phyloP scores from a whole-genome alignment of 2,797 vertebrate genomes.

The Dromococcyx pavoninus region DNA sequence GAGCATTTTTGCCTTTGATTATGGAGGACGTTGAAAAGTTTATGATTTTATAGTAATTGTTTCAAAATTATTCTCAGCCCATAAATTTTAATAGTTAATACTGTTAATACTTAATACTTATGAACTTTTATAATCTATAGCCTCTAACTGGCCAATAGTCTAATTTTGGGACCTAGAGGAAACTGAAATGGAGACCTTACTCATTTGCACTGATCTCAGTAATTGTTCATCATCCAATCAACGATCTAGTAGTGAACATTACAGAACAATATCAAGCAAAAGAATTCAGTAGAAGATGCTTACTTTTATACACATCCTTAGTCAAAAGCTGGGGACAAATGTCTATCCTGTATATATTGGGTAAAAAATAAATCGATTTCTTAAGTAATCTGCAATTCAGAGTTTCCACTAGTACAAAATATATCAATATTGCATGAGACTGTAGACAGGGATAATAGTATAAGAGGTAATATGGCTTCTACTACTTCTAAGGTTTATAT shows the following conservation, averaged over 20 bases:
- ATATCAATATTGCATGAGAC: background rate
- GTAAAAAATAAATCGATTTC: background rate
- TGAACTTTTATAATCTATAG: background rate
- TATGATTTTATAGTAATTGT: background rate
- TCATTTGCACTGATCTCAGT: background rate
- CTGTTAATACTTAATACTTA: background rate
- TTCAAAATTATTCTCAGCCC: background rate
- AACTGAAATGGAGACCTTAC: background rate
- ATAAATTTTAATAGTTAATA: background rate
- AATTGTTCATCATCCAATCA: background rate
- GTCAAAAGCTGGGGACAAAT: background rate
- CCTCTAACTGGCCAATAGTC: background rate
- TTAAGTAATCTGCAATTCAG: background rate
- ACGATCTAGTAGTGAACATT: background rate
- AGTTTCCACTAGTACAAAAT: background rate
- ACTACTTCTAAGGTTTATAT: background rate
- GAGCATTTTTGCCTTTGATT: background rate
- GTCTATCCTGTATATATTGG: background rate
- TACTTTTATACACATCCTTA: background rate
- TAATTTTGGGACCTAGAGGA: background rate
- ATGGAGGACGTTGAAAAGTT: background rate
- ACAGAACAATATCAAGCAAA: background rate
- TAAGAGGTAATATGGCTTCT: background rate
- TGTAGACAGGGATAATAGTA: background rate
- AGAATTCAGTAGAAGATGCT: background rate